Base-by-base conservation (phyloP, 2,113 vertebrate species). In the Lethenteron camtschaticum region DNA sequence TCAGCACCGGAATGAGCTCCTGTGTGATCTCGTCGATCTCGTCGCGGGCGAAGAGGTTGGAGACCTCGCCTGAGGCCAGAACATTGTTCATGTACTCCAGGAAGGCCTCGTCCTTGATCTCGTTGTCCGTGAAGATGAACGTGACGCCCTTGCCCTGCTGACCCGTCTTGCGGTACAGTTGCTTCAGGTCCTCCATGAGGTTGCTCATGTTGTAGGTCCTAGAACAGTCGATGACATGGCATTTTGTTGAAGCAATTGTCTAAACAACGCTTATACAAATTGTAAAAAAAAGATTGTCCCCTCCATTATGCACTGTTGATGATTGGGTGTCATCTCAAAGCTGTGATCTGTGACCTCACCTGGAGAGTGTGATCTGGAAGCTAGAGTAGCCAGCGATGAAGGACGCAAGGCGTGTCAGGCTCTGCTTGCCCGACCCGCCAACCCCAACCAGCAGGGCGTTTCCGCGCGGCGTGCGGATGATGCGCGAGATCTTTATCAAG, bases 21-120 rank as follows among this genome's bases (percentile, higher is more conserved):
- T 85, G 82, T 1, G 78, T 77, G 76, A 88, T 87, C 76, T 88
- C 86, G 57, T 79, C 78, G 57, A 88, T 75, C 75, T 88, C 85
- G 10, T 87, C 85, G 11, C 81, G 78, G 69, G 83, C 73, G 78
- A 88, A 88, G 74, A 87, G 79, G 77, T 85, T 85, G 41, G 86
- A 85, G 3, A 88, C 79, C 73, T 87, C 86, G 1, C 83, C 83
- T 9, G 83, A 86, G 55, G 85, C 76, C 78, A 88, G 75, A 68
- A 88, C 81, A 68, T 83, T 88, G 78, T 87, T 87, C 81, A 88
- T 79, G 69, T 87, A 88, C 69, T 87, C 85, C 75, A 88, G 77
- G 77, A 87, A 88, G 12, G 81, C 77, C 71, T 88, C 85, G 1
- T 88, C 84, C 73, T 83, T 88, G 63, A 88, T 83, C 79, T 87